Evolutionary conservation across 2,113 vertebrate species (phyloP).

Genomic region (Desmodus rotundus): DNA sequence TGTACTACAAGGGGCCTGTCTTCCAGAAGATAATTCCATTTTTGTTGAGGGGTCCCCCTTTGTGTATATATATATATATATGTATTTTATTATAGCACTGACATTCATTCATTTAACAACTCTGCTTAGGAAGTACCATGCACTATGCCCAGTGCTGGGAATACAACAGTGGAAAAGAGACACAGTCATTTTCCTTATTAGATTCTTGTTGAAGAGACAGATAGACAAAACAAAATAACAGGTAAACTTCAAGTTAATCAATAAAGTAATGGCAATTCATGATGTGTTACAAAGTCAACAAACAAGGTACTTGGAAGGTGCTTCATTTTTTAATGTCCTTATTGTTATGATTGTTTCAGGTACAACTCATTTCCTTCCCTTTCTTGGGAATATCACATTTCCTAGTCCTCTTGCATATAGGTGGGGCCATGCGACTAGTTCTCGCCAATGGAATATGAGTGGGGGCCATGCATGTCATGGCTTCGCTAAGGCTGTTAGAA

Average conservation of each 20-base stretch:
- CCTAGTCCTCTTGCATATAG: not conserved
- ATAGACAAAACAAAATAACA: not conserved
- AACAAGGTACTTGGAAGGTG: not conserved
- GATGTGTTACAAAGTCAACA: slow-evolving; percentile 6
- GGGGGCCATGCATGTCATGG: not conserved
- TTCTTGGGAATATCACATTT: not conserved
- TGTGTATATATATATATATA: too few relatives aligned
- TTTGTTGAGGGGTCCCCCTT: too few relatives aligned
- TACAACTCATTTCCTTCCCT: not conserved
- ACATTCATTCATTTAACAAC: slow-evolving; percentile 5
- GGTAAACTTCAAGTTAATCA: not conserved
- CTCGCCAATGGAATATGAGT: not conserved
- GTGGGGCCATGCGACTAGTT: not conserved
- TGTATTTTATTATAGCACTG: not conserved
- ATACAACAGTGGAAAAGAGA: not conserved
- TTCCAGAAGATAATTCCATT: too few relatives aligned
- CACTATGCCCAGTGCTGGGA: not conserved
- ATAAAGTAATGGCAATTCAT: not conserved
- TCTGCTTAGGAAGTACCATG: not conserved
- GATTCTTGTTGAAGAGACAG: not conserved
- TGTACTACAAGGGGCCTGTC: too few relatives aligned
- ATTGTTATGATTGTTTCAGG: not conserved
- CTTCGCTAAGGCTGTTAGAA: not conserved
- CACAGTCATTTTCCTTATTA: not conserved
- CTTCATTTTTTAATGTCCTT: not conserved